Evolutionary conservation across 2,888 invertebrate genomes (phyloP).

Genomic region (Pandemis cinnamomeana): DNA sequence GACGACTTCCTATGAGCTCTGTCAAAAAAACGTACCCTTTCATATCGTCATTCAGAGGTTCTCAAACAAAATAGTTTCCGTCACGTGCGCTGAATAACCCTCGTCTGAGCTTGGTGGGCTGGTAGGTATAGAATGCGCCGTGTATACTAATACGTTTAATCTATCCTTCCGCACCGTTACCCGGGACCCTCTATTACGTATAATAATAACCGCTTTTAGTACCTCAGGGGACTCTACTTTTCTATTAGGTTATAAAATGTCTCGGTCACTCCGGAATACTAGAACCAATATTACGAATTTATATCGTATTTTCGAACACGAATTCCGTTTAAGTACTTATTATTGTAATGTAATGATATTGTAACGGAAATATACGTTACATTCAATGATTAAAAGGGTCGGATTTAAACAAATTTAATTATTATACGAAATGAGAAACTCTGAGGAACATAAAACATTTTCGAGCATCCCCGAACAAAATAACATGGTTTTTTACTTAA

Average conservation of each 20-base stretch:
- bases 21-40: conserved; percentile 24
- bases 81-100: conserved; percentile 31
- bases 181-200: conserved; percentile 44
- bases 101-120: conserved; percentile 2
- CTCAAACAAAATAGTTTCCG: conserved; percentile 36
- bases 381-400: conserved; percentile 1
- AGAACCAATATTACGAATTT: conserved; percentile 11
- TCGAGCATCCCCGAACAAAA: conserved; percentile 3
- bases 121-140: conserved; percentile 33
- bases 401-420: conserved; percentile 5
- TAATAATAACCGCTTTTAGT: conserved; percentile 39
- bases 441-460: conserved; percentile 9
- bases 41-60: conserved; percentile 29
- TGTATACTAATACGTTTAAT: conserved; percentile 45
- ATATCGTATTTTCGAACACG: neutral
- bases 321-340: neutral
- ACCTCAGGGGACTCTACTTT: conserved; percentile 31
- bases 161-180: conserved; percentile 52
- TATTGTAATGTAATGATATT: neutral
- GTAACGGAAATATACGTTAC: neutral
- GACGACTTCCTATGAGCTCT: neutral
- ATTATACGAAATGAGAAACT: conserved; percentile 5
- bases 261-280: conserved; percentile 17
- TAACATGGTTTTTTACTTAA: conserved; percentile 14
- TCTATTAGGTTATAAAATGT: conserved; percentile 30